Base-by-base conservation (phyloP, 2,113 vertebrate species). In the Cepphus grylle region DNA sequence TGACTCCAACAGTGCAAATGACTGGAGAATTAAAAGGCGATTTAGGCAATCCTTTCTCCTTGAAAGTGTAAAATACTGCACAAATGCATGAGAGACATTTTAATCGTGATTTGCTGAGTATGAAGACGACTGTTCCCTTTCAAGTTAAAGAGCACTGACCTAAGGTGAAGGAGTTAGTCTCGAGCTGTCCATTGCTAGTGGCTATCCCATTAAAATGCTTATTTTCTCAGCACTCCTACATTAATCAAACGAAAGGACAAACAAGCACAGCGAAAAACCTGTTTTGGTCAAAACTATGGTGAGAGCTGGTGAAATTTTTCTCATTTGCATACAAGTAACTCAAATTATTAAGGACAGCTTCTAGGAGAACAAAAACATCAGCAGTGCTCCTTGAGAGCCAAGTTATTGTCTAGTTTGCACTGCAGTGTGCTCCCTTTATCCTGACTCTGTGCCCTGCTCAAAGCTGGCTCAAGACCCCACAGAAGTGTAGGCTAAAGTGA, bases 151-250 rank as follows among this genome's bases (percentile, higher is more conserved):
- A 78, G 50, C 7, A 29, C 21, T 70, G 67, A 62, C 15, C 56
- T 34, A 34, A 66, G 82, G 59, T 32, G 80, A 86, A 82, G 45
- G 71, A 62, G 32, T 45, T 32, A 27, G n/a, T 43, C 45, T 69
- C 0, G 0, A 40, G 21, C 53, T 80, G 29, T 42, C 84, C 9
- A 5, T 12, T 34, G 42, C 49, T 89, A 42, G 15, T 1, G 5
- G 20, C 52, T 55, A 9, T 70, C 25, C 14, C 52, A 67, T 58
- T 34, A 58, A 87, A 81, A 49, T 19, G 5, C 34, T 74, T 65
- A 59, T 59, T 81, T 72, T 17, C 42, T 87, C 36, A 58, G 55
- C 15, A n/a, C 18, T 78, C 29, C 45, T 47, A 26, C 16, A 11
- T 69, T 40, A 82, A 76, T n/a, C 25, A 91, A 66, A 38, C 6